Conservation (phyloP, 2,888 invertebrate species). For the Drosophila monieri region DNA sequence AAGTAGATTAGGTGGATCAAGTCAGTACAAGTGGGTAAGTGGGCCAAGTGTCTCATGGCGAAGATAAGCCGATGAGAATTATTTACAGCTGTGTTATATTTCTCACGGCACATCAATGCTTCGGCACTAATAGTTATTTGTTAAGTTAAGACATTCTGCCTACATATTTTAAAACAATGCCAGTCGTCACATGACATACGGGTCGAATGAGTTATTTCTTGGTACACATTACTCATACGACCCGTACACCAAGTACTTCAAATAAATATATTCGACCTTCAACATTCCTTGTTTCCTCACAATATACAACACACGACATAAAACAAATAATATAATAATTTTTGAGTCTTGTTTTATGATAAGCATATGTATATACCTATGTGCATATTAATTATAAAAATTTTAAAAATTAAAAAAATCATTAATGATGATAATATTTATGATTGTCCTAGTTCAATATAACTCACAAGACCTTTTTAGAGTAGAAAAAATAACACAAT, state of each 20-base stretch:
- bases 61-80: conserved; percentile 4
- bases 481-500: no score
- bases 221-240: neutral
- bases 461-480: no score
- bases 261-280: no score
- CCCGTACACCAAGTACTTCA: neutral
- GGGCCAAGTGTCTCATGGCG: conserved; percentile 27
- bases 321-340: no score
- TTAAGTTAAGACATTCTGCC: neutral
- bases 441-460: no score
- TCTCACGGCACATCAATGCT: neutral
- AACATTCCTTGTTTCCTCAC: no score
- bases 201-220: neutral
- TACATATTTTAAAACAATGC: neutral
- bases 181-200: neutral
- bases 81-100: conserved; percentile 5
- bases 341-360: no score
- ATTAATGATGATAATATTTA: no score
- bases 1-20: conserved; percentile 39
- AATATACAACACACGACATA: no score
- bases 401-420: no score
- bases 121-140: neutral
- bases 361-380: no score
- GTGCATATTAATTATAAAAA: no score
- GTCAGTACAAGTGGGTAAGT: conserved; percentile 31